phyloP scores from a whole-genome alignment of 2,888 invertebrate species.

The Punctoribates punctum region DNA sequence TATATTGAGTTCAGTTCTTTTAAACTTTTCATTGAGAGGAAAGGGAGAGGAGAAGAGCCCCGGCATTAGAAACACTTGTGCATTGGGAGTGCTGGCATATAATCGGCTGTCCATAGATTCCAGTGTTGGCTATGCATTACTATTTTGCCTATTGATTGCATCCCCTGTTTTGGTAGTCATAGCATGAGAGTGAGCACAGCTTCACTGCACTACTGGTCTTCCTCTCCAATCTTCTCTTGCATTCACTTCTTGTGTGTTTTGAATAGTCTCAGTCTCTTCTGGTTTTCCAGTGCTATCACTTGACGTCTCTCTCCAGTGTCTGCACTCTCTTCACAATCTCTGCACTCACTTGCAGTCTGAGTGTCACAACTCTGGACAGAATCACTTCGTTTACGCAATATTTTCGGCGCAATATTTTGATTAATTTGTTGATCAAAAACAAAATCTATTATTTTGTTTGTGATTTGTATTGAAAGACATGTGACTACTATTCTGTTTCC shows the following conservation, averaged over 20 bases:
- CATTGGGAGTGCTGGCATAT: background rate
- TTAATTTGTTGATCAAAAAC: slow-evolving; percentile 19
- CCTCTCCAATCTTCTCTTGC: background rate
- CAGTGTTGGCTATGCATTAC: background rate
- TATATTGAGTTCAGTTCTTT: background rate
- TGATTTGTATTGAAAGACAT: background rate
- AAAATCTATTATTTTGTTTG: background rate
- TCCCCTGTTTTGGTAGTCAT: background rate
- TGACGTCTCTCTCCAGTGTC: background rate
- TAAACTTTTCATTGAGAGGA: background rate
- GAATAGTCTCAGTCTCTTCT: slow-evolving; percentile 32
- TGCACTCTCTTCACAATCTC: background rate
- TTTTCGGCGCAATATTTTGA: slow-evolving; percentile 21
- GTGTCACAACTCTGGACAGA: background rate
- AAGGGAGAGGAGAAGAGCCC: too few relatives aligned
- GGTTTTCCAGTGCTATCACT: slow-evolving; percentile 25
- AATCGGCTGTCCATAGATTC: background rate
- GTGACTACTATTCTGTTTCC: too few relatives aligned
- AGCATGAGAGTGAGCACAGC: slow-evolving; percentile 18
- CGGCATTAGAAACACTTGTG: background rate
- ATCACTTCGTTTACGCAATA: slow-evolving; percentile 22
- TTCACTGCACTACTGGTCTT: background rate
- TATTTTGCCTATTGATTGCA: slow-evolving; percentile 18
- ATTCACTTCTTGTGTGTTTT: background rate
- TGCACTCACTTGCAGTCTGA: background rate